These are phyloP conservation scores for Stegophylla sp. DNA, from an alignment of 2,888 invertebrate species.

Conservation along the genomic window DNA sequence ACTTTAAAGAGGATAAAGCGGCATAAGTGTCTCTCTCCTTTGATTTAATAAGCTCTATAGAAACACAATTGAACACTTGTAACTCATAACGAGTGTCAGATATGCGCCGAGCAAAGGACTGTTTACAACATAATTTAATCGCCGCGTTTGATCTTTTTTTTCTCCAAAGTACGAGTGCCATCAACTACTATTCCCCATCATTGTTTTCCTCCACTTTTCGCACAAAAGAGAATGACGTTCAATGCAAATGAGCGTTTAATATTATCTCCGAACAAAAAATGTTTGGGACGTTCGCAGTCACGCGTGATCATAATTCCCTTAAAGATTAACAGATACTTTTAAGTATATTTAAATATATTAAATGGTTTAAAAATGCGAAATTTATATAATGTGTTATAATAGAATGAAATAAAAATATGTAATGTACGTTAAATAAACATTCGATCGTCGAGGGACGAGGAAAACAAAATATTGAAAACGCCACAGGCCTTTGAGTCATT, in stretches of 20 bases:
- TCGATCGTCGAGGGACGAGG: too few species aligned
- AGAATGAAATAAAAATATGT: not conserved
- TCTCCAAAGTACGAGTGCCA: conserved; percentile 17
- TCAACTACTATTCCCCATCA: conserved; percentile 17
- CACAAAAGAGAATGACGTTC: conserved; percentile 1
- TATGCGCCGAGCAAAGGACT: not conserved
- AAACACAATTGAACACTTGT: conserved; percentile 35
- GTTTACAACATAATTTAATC: conserved; percentile 17
- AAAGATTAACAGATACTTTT: not conserved
- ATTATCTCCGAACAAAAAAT: conserved; percentile 8
- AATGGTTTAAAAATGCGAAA: not conserved
- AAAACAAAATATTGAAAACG: not conserved
- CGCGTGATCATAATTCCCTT: conserved; percentile 3
- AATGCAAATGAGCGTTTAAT: conserved; percentile 22
- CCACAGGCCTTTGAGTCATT: not conserved
- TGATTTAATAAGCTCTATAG: conserved; percentile 33
- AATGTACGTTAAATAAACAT: conserved; percentile 24
- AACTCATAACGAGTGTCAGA: conserved; percentile 12
- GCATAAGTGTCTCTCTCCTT: not conserved
- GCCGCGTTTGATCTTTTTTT: conserved; percentile 33
- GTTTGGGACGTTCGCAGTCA: not conserved
- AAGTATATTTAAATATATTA: conserved; percentile 6
- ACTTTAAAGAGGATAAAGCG: conserved; percentile 7
- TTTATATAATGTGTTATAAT: not conserved
- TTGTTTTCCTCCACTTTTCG: not conserved